Percentiles rank a stretch among this genome's conserved stretches.
These are phyloP conservation scores for Sinocyclocheilus rhinocerous DNA, from an alignment of 2,113 vertebrate genomes.

Conservation along the genomic window DNA sequence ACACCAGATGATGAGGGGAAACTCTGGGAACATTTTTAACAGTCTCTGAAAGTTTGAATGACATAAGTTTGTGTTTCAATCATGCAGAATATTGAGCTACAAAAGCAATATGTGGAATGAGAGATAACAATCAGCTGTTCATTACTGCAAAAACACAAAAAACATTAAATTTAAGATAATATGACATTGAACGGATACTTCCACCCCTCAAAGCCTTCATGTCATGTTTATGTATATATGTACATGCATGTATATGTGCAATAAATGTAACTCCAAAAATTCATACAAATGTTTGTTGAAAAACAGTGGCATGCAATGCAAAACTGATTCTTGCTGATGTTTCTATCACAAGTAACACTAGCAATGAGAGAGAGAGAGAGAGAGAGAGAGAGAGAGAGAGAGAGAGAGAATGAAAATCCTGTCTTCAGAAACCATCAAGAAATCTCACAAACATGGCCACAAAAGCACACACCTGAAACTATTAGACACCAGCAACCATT, in stretches of 20 bases:
- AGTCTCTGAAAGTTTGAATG: not conserved
- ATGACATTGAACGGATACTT: not conserved
- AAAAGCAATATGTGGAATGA: not conserved
- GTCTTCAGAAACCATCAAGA: not conserved
- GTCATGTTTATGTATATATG: no score
- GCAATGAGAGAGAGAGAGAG: not conserved
- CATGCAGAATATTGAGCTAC: not conserved
- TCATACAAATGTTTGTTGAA: not conserved
- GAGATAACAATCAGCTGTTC: not conserved
- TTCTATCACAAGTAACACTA: not conserved
- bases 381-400: no score
- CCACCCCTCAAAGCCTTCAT: no score
- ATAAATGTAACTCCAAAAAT: not conserved
- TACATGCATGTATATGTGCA: no score
- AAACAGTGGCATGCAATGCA: not conserved
- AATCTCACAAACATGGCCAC: not conserved
- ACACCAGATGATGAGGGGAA: not conserved
- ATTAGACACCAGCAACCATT: constrained; percentile 16
- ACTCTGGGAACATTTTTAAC: not conserved
- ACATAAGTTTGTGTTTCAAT: not conserved
- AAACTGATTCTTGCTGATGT: no score
- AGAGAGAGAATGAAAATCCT: not conserved
- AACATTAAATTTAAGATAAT: not conserved
- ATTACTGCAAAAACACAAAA: not conserved
- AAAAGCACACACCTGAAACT: constrained; percentile 37